Evolutionary conservation across 2,113 vertebrate genomes (phyloP).

Genomic region (Pollachius pollachius): DNA sequence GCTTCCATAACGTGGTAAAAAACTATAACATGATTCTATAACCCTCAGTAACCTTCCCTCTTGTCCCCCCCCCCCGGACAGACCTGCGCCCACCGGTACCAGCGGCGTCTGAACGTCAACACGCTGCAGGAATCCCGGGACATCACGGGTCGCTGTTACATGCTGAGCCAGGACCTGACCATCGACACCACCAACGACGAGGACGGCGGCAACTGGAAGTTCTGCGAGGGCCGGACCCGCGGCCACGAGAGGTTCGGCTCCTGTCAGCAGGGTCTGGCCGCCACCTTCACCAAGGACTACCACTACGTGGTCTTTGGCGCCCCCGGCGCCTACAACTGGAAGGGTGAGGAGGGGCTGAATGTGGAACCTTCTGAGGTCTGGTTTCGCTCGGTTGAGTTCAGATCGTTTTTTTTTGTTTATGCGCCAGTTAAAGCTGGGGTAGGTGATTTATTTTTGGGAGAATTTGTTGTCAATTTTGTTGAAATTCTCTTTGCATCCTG

Average conservation of each 20-base stretch:
- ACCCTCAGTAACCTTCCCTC: too few relatives aligned
- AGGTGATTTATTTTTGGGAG: not conserved
- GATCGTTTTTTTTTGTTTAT: too few relatives aligned
- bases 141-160: conserved; percentile 91
- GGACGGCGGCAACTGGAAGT: conserved; percentile 83
- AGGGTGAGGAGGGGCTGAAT: conserved; percentile 72
- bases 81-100: conserved; percentile 96
- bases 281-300: conserved; percentile 90
- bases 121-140: conserved; percentile 79
- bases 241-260: conserved; percentile 89
- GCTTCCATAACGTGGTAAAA: too few relatives aligned
- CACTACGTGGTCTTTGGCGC: conserved; percentile 95
- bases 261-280: conserved; percentile 94
- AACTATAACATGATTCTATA: too few relatives aligned
- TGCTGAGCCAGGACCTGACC: conserved; percentile 89
- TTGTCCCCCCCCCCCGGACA: conserved; percentile 40
- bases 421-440: not conserved
- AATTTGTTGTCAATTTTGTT: too few relatives aligned
- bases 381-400: too few relatives aligned
- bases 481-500: too few relatives aligned
- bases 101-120: conserved; percentile 80
- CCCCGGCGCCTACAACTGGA: conserved; percentile 95
- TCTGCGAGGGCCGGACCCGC: conserved; percentile 85
- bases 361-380: not conserved
- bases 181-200: conserved; percentile 70